Conservation (phyloP, 2,888 invertebrate genomes). For the Tetranychus truncatus region DNA sequence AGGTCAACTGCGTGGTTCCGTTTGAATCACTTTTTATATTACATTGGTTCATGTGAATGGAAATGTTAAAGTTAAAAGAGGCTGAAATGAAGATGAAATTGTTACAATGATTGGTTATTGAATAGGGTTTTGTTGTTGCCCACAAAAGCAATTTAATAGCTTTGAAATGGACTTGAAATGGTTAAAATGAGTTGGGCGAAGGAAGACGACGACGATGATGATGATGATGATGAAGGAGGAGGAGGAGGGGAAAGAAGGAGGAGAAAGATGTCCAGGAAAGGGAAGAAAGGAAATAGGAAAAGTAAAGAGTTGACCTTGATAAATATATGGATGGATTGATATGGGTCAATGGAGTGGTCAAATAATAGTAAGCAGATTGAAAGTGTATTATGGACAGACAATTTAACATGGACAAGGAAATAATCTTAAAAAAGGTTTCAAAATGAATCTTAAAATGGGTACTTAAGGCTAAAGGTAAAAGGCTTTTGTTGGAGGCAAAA, state of each 20-base stretch:
- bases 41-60: neutral
- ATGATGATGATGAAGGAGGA: neutral
- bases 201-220: neutral
- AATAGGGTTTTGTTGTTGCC: neutral
- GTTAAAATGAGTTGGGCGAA: neutral
- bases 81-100: neutral
- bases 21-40: too few relatives aligned
- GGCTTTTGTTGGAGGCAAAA: too few relatives aligned
- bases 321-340: neutral
- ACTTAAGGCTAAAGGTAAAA: too few relatives aligned
- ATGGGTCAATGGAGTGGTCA: neutral
- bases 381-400: neutral
- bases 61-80: neutral
- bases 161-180: neutral
- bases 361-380: neutral
- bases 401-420: neutral
- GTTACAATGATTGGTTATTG: neutral
- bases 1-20: too few relatives aligned
- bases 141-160: neutral
- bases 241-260: neutral
- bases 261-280: too few relatives aligned
- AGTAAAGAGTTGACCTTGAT: neutral
- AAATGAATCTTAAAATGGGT: neutral
- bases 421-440: neutral
- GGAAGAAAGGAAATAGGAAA: neutral